A percentile compares a stretch with the other conserved stretches of the same genome.
phyloP scores from a whole-genome alignment of 1,140 invertebrate species.

The Orchestia grillus region DNA sequence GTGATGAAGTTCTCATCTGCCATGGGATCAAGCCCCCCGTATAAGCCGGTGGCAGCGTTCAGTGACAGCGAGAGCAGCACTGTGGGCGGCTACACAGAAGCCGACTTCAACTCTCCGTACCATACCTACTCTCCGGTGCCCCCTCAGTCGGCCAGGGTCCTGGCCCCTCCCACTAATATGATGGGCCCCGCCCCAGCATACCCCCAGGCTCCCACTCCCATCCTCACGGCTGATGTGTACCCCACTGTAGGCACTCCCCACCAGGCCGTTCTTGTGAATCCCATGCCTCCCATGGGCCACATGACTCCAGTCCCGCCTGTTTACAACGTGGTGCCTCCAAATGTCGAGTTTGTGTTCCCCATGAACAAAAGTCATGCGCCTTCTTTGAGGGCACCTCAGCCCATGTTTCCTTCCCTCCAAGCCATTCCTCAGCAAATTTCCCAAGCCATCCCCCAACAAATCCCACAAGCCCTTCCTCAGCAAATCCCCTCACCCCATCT shows the following conservation, averaged over 20 bases:
- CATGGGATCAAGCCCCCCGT: neutral
- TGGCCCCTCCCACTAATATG: neutral
- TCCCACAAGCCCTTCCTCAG: neutral
- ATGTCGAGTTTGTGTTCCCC: neutral
- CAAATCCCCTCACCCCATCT: neutral
- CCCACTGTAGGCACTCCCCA: slow-evolving; percentile 17
- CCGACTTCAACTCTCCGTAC: neutral
- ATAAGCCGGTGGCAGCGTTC: neutral
- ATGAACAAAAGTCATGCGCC: neutral
- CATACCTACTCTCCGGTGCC: neutral
- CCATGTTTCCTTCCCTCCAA: slow-evolving; percentile 4
- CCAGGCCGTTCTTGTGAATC: slow-evolving; percentile 2
- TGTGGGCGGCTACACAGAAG: neutral
- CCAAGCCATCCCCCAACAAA: too few relatives aligned
- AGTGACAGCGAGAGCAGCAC: neutral
- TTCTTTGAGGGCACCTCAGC: neutral
- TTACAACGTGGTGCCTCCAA: neutral
- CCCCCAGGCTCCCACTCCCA: slow-evolving; percentile 72
- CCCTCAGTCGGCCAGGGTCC: neutral
- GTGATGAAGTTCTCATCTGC: neutral
- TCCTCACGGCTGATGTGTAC: slow-evolving; percentile 32
- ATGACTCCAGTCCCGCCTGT: neutral
- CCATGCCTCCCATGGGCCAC: neutral
- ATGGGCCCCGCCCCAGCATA: slow-evolving; percentile 75
- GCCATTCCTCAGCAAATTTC: neutral